These are phyloP conservation scores for Helogale parvula DNA, from an alignment of 2,113 vertebrate genomes.

Conservation along the genomic window DNA sequence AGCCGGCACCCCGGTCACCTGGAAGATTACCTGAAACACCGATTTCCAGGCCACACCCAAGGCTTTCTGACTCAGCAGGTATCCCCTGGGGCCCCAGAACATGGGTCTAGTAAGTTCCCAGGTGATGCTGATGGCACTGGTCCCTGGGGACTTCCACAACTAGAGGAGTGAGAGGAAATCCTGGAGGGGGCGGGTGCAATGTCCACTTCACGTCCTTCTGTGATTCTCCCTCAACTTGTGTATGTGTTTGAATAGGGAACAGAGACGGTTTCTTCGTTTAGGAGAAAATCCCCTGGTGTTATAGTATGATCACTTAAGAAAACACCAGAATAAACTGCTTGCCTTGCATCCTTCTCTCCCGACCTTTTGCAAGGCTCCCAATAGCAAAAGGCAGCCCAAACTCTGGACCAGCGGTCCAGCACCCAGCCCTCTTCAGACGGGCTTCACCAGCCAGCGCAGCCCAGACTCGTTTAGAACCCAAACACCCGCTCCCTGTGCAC, in stretches of 20 bases:
- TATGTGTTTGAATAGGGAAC: neutral
- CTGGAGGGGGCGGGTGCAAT: neutral
- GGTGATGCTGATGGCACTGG: neutral
- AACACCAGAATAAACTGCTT: neutral
- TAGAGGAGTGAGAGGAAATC: too few species aligned
- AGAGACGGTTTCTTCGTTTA: neutral
- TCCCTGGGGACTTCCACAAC: neutral
- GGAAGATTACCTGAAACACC: neutral
- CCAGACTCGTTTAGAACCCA: neutral
- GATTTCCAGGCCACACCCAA: neutral
- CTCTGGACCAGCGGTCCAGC: rapidly evolving
- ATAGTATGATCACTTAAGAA: neutral
- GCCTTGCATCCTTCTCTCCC: neutral
- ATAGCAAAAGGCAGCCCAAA: neutral
- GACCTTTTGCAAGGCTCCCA: neutral
- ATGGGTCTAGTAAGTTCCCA: neutral
- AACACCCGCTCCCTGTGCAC: neutral
- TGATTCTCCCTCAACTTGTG: neutral
- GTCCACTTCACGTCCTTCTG: neutral
- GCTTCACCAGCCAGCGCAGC: neutral
- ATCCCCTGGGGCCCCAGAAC: neutral
- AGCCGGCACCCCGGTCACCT: neutral
- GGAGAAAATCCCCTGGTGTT: neutral
- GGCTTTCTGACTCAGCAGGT: neutral
- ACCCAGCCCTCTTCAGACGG: neutral